Evolutionary conservation across 2,888 invertebrate species (phyloP), one percentile per base, ranked within the genome.

Genomic region (Drosophila cracens): DNA sequence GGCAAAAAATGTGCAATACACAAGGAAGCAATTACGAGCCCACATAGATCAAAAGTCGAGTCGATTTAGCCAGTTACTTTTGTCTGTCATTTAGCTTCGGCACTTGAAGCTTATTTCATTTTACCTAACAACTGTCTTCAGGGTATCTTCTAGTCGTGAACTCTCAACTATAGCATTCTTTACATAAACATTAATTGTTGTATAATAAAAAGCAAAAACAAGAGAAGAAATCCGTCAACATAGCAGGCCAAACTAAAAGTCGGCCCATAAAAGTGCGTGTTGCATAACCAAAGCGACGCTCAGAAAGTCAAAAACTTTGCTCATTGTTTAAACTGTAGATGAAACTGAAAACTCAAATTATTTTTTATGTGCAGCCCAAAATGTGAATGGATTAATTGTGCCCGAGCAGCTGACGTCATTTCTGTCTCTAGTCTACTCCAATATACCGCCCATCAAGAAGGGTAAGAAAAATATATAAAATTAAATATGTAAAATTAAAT

Each of bases 381-480:
- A 67, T 58, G 93, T 93, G 62, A 92, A 94, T 58, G 93, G 95
- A 1, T 93, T 97, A 27, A 96, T 97, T 81, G 95, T 97, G 36
- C 97, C 97, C 0, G 96, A 97, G 89, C 97, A 97, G 92, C 82
- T 97, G 58, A 97, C 97, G 0, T 96, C 97, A 0, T 91, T 97
- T 36, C 93, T 97, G 10, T 97, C 97, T 0, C 94, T 97, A 5
- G 95, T 97, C 0, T 97, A 97, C 92, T 96, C 97, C 11, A 97
- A 97, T 87, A 96, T 97, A 73, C 97, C 97, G 6, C 97, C 96
- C 0, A 95, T 97, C 13, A 96, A 96, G 89, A 97, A 97, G 95
- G 97, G 97, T 96, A 36, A 71, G 70, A n/a, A 8, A 7, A 16
- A 11, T 0, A 18, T 13, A 16, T 46, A 2, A 18, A 38, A 36